These are phyloP conservation scores for Deilephila porcellus DNA, from an alignment of 2,888 invertebrate genomes.

Conservation along the genomic window DNA sequence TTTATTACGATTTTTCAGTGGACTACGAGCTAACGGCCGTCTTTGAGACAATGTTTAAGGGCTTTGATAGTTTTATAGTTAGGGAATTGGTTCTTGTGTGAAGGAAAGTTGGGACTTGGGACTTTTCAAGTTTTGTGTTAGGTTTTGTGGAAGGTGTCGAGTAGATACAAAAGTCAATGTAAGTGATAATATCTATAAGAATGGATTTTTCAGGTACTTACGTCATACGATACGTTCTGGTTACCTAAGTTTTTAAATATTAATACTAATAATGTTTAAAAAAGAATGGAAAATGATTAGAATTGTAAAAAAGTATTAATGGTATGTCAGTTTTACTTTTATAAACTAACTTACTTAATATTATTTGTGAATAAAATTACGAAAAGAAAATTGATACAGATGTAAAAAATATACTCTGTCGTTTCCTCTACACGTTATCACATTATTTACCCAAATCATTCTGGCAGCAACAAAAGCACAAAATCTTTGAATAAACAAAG, in stretches of 20 bases:
- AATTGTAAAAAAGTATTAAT: no score
- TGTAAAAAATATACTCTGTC: no score
- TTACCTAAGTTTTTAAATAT: no score
- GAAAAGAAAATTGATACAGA: not conserved
- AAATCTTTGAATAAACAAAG: not conserved
- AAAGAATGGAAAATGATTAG: no score
- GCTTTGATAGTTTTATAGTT: slow-evolving; percentile 22
- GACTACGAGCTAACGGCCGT: slow-evolving; percentile 35
- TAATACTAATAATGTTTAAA: no score
- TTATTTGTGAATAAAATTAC: not conserved
- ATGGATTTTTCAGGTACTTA: no score
- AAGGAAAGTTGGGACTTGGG: not conserved
- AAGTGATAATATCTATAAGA: no score
- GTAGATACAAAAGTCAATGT: no score
- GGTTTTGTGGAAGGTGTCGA: not conserved
- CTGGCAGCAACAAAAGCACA: not conserved
- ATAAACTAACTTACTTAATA: no score
- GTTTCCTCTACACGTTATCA: not conserved
- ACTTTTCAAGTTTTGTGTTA: not conserved
- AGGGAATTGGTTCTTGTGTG: slow-evolving; percentile 16
- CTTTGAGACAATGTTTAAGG: slow-evolving; percentile 23
- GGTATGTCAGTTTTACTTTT: no score
- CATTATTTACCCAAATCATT: no score
- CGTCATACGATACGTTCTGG: no score
- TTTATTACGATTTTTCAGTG: slow-evolving; percentile 62